Conservation (phyloP, 2,888 invertebrate genomes). For the Dioctria linearis region DNA sequence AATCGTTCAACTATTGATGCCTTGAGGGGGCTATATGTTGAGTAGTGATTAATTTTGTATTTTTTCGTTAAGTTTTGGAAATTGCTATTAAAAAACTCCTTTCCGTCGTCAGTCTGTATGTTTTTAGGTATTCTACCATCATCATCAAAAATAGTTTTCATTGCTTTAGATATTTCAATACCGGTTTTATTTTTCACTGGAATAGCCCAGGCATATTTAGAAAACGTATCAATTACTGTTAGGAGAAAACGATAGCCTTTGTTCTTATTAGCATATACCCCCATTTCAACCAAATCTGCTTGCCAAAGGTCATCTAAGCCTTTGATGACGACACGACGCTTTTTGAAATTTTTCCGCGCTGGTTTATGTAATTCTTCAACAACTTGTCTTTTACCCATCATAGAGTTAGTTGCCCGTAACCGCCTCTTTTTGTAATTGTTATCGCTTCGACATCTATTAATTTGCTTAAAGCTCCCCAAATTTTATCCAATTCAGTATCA, state of each 20-base stretch:
- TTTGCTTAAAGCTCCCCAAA: neutral
- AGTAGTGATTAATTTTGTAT: constrained; percentile 55
- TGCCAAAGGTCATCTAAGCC: constrained; percentile 70
- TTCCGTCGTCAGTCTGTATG: constrained; percentile 64
- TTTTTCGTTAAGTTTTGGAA: constrained; percentile 62
- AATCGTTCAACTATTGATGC: constrained; percentile 62
- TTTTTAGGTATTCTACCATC: constrained; percentile 58
- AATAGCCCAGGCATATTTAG: constrained; percentile 67
- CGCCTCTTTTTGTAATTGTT: neutral
- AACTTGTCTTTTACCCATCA: constrained; percentile 57
- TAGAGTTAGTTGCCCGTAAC: neutral
- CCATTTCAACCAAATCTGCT: constrained; percentile 68
- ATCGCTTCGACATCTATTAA: neutral
- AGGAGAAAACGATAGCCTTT: constrained; percentile 65
- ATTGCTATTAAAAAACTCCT: constrained; percentile 63
- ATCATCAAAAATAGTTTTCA: neutral
- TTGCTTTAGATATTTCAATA: constrained; percentile 51
- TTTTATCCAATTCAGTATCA: neutral
- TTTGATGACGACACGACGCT: constrained; percentile 64
- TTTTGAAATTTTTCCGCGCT: constrained; percentile 65
- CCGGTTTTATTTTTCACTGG: constrained; percentile 65
- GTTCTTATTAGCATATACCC: constrained; percentile 63
- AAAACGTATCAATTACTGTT: constrained; percentile 67
- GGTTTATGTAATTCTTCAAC: constrained; percentile 67
- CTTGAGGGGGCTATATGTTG: constrained; percentile 62